Percentiles rank a stretch among this genome's conserved stretches.
phyloP scores from a whole-genome alignment of 2,888 invertebrate genomes.

The Cloeon dipterum region DNA sequence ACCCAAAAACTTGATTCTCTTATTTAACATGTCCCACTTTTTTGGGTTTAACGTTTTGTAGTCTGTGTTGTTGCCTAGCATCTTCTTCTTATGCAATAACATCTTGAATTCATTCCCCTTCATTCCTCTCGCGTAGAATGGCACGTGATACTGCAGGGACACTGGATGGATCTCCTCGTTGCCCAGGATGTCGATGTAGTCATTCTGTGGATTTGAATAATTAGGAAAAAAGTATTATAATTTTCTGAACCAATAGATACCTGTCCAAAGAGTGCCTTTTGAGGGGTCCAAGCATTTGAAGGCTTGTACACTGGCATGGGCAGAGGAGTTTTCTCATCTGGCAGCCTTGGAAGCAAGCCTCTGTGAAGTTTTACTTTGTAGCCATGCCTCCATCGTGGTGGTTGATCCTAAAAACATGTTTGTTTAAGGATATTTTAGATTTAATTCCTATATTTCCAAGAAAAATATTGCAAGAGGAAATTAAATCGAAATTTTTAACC shows the following conservation, averaged over 20 bases:
- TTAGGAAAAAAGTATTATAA: no score
- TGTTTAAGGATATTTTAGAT: no score
- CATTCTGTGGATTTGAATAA: conserved; percentile 33
- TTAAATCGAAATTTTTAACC: no score
- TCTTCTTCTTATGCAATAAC: conserved; percentile 30
- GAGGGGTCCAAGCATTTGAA: conserved; percentile 47
- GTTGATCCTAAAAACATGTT: conserved; percentile 23
- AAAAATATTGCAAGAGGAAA: no score
- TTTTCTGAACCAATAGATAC: no score
- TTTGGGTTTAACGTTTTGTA: conserved; percentile 42
- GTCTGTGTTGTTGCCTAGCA: conserved; percentile 30
- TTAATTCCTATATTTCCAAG: no score
- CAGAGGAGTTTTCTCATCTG: conserved; percentile 23
- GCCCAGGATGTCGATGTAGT: conserved; percentile 90
- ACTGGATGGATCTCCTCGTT: conserved; percentile 62
- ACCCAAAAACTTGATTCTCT: conserved; percentile 49
- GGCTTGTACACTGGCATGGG: conserved; percentile 46
- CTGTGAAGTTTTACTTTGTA: conserved; percentile 41
- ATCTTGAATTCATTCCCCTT: conserved; percentile 67
- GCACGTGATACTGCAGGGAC: conserved; percentile 61
- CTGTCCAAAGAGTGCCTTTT: conserved; percentile 62
- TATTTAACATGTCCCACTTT: conserved; percentile 52
- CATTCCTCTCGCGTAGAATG: conserved; percentile 75
- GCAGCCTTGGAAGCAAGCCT: conserved; percentile 45
- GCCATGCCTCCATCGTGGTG: conserved; percentile 40